These are phyloP conservation scores for Drosophila athabasca DNA, from an alignment of 1,140 invertebrate genomes.

Conservation along the genomic window DNA sequence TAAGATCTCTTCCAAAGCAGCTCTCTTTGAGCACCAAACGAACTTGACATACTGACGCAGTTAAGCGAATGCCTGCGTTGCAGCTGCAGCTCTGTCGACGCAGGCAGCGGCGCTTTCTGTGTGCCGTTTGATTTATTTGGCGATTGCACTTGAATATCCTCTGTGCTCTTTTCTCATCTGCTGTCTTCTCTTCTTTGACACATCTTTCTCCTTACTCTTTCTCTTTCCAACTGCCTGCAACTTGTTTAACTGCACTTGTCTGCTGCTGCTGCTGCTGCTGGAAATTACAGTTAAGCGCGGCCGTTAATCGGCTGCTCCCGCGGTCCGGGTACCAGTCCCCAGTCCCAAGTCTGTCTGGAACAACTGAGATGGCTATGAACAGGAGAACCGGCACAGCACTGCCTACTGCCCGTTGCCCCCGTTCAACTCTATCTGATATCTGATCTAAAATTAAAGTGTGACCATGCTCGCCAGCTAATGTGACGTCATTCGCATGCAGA, in stretches of 20 bases:
- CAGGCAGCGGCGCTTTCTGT: conserved; percentile 60
- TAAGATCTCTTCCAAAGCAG: neutral
- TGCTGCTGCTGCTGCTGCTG: conserved; percentile 31
- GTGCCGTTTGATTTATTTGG: conserved; percentile 77
- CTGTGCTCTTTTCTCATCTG: conserved; percentile 16
- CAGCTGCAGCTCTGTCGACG: conserved; percentile 17
- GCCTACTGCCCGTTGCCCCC: too few relatives aligned
- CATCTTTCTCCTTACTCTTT: neutral
- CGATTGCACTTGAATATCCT: conserved; percentile 74
- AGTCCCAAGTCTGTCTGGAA: too few relatives aligned
- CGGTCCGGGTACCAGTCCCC: conserved; percentile 2
- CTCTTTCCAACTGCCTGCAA: conserved; percentile 57
- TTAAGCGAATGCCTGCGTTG: conserved; percentile 63
- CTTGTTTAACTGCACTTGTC: conserved; percentile 78
- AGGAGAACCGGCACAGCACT: too few relatives aligned
- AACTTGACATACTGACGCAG: conserved; percentile 81
- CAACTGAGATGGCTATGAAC: too few relatives aligned
- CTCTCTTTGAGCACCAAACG: conserved; percentile 55
- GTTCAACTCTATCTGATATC: too few relatives aligned
- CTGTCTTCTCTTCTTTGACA: conserved; percentile 23
- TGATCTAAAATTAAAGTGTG: too few relatives aligned
- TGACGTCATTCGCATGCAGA: conserved; percentile 25
- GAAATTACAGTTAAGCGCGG: conserved; percentile 68
- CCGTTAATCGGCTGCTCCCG: conserved; percentile 51
- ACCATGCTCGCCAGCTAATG: neutral